Conservation (phyloP, 2,888 invertebrate species). For the Hydrotaea cyrtoneurina region DNA sequence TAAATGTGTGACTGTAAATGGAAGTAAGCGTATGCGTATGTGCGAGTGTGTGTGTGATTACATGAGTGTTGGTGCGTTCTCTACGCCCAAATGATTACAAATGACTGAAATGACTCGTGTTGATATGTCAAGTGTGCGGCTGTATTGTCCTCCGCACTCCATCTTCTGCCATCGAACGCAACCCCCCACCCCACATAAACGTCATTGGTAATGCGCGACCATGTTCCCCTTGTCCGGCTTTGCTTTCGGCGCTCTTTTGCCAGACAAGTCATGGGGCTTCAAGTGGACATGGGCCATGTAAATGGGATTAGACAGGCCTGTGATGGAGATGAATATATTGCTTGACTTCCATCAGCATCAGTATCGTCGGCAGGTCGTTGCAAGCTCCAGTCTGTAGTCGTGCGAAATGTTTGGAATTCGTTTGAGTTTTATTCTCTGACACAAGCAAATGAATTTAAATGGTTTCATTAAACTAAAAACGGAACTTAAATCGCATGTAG, state of each 20-base stretch:
- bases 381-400: not conserved
- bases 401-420: not conserved
- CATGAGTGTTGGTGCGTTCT: not conserved
- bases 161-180: not conserved
- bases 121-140: constrained; percentile 63
- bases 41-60: constrained; percentile 6
- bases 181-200: not conserved
- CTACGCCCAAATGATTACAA: constrained; percentile 69
- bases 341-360: not conserved
- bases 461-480: constrained; percentile 21
- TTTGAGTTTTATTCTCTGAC: not conserved
- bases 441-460: constrained; percentile 19
- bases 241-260: not conserved
- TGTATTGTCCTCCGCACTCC: not conserved
- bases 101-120: constrained; percentile 68
- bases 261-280: constrained; percentile 2
- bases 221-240: constrained; percentile 18
- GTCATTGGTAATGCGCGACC: constrained; percentile 42
- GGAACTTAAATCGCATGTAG: not conserved
- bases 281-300: constrained; percentile 37
- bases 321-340: constrained; percentile 42
- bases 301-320: constrained; percentile 30
- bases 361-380: not conserved
- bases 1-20: not conserved
- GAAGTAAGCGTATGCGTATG: constrained; percentile 6